Conservation (phyloP, 1,140 invertebrate genomes). For the Musca vetustissima region DNA sequence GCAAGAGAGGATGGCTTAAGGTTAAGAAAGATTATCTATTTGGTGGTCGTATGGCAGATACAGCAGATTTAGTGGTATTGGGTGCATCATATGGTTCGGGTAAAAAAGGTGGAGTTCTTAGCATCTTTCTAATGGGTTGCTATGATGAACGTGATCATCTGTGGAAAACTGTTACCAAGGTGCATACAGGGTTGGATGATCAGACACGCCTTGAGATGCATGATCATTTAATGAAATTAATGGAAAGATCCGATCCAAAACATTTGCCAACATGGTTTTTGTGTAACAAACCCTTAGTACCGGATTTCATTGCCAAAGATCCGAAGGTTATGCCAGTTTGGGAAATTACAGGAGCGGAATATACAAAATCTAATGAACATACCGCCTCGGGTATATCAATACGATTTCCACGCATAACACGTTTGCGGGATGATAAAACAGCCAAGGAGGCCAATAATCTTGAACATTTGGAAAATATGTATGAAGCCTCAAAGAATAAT, state of each 20-base stretch:
- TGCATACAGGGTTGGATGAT: conserved; percentile 86
- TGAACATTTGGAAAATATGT: conserved; percentile 68
- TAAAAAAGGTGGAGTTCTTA: conserved; percentile 90
- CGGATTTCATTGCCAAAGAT: conserved; percentile 84
- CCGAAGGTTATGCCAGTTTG: conserved; percentile 87
- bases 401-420: conserved; percentile 85
- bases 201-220: conserved; percentile 78
- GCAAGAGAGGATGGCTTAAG: conserved; percentile 93
- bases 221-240: conserved; percentile 41
- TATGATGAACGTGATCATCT: conserved; percentile 67
- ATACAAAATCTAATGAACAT: conserved; percentile 81
- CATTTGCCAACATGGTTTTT: conserved; percentile 80
- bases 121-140: conserved; percentile 91
- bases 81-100: conserved; percentile 94
- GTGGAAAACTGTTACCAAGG: conserved; percentile 88
- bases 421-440: conserved; percentile 79
- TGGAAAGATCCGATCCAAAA: conserved; percentile 65
- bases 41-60: conserved; percentile 91
- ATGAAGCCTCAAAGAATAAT: conserved; percentile 68
- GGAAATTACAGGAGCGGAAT: conserved; percentile 93
- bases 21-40: conserved; percentile 93
- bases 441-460: conserved; percentile 83
- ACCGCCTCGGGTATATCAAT: conserved; percentile 91
- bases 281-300: conserved; percentile 79
- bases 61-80: conserved; percentile 87